phyloP scores from a whole-genome alignment of 2,797 vertebrate species.

The Hafferia zeledoni region DNA sequence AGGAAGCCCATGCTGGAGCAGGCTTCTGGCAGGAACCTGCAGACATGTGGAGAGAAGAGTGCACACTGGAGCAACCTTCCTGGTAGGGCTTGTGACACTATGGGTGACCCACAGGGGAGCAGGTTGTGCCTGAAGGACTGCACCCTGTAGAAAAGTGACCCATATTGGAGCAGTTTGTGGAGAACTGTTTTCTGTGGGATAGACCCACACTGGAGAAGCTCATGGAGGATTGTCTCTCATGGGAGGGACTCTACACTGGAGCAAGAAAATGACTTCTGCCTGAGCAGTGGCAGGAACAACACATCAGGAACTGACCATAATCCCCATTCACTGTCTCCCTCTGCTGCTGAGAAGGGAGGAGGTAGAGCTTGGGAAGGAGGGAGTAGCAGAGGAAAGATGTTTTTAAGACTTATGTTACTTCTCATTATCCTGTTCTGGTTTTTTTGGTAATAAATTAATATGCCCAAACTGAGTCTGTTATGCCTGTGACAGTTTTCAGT shows the following conservation, averaged over 20 bases:
- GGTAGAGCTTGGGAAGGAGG: no score
- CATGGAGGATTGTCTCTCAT: no score
- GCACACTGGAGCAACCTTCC: background rate
- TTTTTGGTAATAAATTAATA: background rate
- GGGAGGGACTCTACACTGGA: no score
- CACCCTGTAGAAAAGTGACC: background rate
- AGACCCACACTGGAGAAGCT: no score
- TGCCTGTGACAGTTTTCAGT: background rate
- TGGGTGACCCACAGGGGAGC: background rate
- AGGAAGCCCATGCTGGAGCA: background rate
- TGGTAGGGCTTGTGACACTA: background rate
- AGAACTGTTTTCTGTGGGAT: no score
- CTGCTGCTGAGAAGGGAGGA: background rate
- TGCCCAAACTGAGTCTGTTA: background rate
- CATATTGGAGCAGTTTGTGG: no score
- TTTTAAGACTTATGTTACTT: background rate
- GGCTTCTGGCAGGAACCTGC: background rate
- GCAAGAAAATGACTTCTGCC: no score
- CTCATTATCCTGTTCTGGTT: background rate
- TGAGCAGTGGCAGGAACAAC: background rate
- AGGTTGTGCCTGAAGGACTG: background rate
- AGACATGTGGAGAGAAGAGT: background rate
- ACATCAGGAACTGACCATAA: background rate
- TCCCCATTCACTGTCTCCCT: background rate
- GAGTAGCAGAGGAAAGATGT: background rate